Evolutionary conservation across 1,140 invertebrate genomes (phyloP).

Genomic region (Drosophila watanabei): DNA sequence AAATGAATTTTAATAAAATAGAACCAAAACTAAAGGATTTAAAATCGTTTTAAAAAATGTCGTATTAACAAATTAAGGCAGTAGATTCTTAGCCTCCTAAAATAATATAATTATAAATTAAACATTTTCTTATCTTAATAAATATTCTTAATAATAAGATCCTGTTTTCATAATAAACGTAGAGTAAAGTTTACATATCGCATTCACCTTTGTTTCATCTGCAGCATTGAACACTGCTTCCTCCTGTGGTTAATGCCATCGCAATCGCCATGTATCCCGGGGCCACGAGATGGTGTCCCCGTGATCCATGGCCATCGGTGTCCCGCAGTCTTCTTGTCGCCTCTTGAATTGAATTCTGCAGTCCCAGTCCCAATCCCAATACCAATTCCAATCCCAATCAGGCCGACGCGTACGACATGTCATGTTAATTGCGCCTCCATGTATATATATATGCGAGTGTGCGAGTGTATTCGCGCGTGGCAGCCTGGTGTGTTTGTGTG

Average conservation of each 20-base stretch:
- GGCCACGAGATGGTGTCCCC: slow-evolving; percentile 18
- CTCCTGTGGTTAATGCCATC: slow-evolving; percentile 77
- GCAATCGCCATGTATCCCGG: slow-evolving; percentile 55
- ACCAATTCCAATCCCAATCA: slow-evolving; percentile 68
- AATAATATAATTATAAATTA: neutral
- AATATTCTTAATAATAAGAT: neutral
- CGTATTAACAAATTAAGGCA: neutral
- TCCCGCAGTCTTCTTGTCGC: neutral
- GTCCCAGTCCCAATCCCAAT: slow-evolving; percentile 50
- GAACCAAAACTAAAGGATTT: neutral
- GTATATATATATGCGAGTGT: slow-evolving; percentile 6
- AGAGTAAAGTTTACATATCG: slow-evolving; percentile 9
- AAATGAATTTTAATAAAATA: neutral
- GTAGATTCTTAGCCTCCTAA: too few relatives aligned
- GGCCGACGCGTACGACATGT: slow-evolving; percentile 75
- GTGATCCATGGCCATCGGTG: slow-evolving; percentile 13
- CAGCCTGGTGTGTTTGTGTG: slow-evolving; percentile 13
- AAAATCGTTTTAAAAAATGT: neutral
- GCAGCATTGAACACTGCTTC: slow-evolving; percentile 25
- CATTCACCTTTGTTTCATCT: slow-evolving; percentile 38
- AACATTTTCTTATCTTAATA: neutral
- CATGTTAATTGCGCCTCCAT: slow-evolving; percentile 73
- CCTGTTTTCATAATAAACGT: neutral
- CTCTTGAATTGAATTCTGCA: slow-evolving; percentile 26
- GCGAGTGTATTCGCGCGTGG: slow-evolving; percentile 17